Evolutionary conservation across 92 coral and sea anemone genomes (phyloP), one percentile per base, ranked within the genome.

Genomic region (Epizoanthus stellaris): DNA sequence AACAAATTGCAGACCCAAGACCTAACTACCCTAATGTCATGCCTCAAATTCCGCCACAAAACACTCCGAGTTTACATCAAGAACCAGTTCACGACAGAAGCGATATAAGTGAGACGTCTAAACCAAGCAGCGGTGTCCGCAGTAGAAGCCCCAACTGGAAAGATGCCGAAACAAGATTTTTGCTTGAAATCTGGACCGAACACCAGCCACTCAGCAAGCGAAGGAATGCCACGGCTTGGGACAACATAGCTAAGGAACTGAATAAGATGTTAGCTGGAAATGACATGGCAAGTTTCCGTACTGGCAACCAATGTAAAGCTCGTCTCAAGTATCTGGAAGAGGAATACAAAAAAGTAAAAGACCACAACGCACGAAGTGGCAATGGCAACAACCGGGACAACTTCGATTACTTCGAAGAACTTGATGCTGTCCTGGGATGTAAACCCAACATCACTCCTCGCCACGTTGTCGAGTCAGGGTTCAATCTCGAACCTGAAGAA

Each of bases 221-320:
- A 53, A 83, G 90, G 75, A 91, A 91, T 59, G 42, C 72, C 84
- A 76, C 59, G 16, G 80, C 80, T 69, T 91, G 85, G 94, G 91
- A 85, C 8, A 17, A 86, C 23, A 91, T 85, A 5, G 89, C 92
- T 19, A 88, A 88, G 56, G 68, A 92, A 67, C 74, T 91, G 58
- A 87, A 83, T 52, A 82, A 73, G 73, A 68, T 70, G 20, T 70
- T 87, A 52, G 81, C 73, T 57, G 85, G 81, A 39, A 88, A 88
- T 53, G 91, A 87, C 47, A 85, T 91, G 17, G 59, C 66, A 70
- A 52, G 69, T 73, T 88, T 43, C 94, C 74, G 89, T 67, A 91
- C 87, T 83, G 93, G 89, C 70, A 47, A 84, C 62, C 93, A 91
- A 62, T 87, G 93, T 65, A 91, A 84, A 52, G 81, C 65, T 14